These are phyloP conservation scores for Lasioglossum vierecki DNA, from an alignment of 2,888 invertebrate species.

Conservation along the genomic window DNA sequence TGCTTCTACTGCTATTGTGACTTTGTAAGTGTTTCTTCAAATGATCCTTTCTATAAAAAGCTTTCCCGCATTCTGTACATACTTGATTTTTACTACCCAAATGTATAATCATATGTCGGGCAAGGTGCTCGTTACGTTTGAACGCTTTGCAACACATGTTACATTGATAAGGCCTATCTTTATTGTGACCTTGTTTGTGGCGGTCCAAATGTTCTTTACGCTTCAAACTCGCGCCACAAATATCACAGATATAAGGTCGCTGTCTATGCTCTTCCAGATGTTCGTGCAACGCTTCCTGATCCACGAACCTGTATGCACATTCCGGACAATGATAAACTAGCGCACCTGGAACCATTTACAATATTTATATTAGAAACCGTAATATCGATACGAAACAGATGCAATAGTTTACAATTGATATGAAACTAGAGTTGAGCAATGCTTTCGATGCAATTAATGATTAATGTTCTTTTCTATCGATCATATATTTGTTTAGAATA, in stretches of 20 bases:
- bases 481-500: too few relatives aligned
- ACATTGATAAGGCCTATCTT: constrained; percentile 92
- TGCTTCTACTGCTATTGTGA: constrained; percentile 89
- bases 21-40: constrained; percentile 92
- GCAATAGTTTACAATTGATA: background rate
- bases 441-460: background rate
- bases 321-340: constrained; percentile 81
- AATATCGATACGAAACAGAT: background rate
- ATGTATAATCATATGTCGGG: constrained; percentile 93
- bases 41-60: constrained; percentile 92
- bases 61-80: constrained; percentile 89
- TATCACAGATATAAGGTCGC: constrained; percentile 90
- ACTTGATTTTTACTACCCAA: constrained; percentile 93
- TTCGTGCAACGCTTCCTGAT: constrained; percentile 85
- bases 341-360: constrained; percentile 72
- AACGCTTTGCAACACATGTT: constrained; percentile 91
- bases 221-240: constrained; percentile 91
- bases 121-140: constrained; percentile 93
- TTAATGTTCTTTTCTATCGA: background rate
- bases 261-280: constrained; percentile 92
- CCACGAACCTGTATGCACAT: constrained; percentile 81
- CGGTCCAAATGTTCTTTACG: constrained; percentile 92
- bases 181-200: constrained; percentile 92
- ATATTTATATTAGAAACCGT: background rate
- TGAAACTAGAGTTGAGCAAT: background rate